Conservation (phyloP, 2,797 vertebrate genomes). For the Molossus alvarezi region DNA sequence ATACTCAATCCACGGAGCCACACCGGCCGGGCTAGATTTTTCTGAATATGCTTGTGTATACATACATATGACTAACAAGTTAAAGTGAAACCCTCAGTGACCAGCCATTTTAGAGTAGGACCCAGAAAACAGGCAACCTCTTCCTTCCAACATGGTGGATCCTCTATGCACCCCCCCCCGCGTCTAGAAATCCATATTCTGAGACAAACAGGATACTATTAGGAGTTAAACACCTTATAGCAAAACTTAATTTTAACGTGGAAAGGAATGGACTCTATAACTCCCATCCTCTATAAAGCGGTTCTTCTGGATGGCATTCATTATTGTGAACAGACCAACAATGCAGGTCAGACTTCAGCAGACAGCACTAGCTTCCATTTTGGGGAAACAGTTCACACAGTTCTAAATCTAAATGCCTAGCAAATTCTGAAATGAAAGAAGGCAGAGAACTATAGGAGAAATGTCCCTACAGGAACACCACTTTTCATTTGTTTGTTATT, state of each 20-base stretch:
- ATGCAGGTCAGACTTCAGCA: constrained; percentile 2
- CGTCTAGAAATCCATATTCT: background rate
- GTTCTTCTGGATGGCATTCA: background rate
- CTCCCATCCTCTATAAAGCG: background rate
- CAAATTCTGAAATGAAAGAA: constrained; percentile 3
- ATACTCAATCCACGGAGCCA: too few relatives aligned
- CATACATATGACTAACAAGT: background rate
- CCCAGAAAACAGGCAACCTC: constrained; percentile 42
- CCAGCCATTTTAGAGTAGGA: constrained; percentile 39
- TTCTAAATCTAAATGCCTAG: constrained; percentile 2
- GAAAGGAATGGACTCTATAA: background rate
- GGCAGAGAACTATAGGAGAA: background rate
- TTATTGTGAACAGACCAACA: background rate
- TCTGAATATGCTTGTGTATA: background rate
- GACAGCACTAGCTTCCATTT: background rate
- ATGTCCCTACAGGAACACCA: background rate
- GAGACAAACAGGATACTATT: background rate
- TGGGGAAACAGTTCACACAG: background rate
- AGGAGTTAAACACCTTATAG: background rate
- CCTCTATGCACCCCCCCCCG: background rate
- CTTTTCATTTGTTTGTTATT: background rate
- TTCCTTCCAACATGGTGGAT: background rate
- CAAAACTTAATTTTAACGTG: constrained; percentile 33
- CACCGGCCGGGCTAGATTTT: background rate
- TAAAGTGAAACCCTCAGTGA: background rate